phyloP scores from a whole-genome alignment of 2,797 vertebrate species.

The Eulemur albifrons region DNA sequence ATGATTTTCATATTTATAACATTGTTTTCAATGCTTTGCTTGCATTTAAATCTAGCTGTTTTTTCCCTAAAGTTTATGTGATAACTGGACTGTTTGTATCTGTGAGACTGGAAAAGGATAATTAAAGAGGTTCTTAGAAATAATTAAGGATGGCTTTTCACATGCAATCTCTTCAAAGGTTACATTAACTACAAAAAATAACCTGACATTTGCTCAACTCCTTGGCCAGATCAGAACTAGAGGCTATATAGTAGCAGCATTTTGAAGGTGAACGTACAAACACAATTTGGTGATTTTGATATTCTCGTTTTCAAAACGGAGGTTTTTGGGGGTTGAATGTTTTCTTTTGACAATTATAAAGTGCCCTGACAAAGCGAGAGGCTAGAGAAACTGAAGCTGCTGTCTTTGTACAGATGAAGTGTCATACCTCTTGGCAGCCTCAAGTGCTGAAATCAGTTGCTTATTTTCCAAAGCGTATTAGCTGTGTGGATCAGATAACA shows the following conservation, averaged over 20 bases:
- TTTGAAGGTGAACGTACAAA: neutral
- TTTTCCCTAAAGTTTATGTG: neutral
- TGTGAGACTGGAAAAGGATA: neutral
- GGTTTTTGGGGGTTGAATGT: neutral
- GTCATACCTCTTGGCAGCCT: neutral
- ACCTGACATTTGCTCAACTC: neutral
- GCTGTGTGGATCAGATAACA: neutral
- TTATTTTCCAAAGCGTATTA: conserved; percentile 28
- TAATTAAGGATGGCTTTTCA: neutral
- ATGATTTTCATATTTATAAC: neutral
- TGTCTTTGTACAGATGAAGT: neutral
- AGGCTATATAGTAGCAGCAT: neutral
- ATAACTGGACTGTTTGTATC: neutral
- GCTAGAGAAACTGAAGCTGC: neutral
- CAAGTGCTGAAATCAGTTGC: neutral
- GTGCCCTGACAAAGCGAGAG: neutral
- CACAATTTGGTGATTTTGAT: neutral
- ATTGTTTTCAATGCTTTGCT: neutral
- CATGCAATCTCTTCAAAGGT: neutral
- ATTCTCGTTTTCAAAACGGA: neutral
- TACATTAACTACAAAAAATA: neutral
- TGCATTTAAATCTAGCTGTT: neutral
- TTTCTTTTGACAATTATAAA: conserved; percentile 15
- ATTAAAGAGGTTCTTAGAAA: neutral
- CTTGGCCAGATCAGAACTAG: neutral